Conservation (phyloP, 1,140 invertebrate species). For the Anthonomus grandis region DNA sequence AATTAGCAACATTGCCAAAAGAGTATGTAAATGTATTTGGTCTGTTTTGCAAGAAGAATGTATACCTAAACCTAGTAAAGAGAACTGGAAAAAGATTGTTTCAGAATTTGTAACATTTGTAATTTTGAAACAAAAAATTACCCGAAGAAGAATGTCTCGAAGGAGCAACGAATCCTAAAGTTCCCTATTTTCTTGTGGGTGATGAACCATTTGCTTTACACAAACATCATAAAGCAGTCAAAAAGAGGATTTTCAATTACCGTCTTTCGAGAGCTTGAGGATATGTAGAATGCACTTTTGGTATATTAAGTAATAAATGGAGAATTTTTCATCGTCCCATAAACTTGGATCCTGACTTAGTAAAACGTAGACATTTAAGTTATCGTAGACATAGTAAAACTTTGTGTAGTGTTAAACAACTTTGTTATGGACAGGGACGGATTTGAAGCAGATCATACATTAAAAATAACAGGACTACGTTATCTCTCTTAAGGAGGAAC, state of each 20-base stretch:
- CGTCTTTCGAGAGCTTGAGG: constrained; percentile 40
- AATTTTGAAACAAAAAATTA: constrained; percentile 2
- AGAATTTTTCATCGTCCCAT: constrained; percentile 40
- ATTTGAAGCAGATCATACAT: too few relatives aligned
- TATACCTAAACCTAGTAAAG: neutral
- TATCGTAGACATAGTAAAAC: constrained; percentile 35
- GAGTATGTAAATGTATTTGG: neutral
- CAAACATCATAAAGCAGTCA: constrained; percentile 13
- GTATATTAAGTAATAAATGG: constrained; percentile 41
- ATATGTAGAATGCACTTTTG: constrained; percentile 38
- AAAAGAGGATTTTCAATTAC: constrained; percentile 29
- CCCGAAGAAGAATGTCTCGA: constrained; percentile 1
- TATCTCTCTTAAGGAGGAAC: too few relatives aligned
- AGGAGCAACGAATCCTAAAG: neutral
- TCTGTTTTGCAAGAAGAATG: neutral
- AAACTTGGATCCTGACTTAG: constrained; percentile 32
- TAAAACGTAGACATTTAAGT: too few relatives aligned
- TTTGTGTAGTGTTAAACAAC: constrained; percentile 42
- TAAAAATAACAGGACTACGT: too few relatives aligned
- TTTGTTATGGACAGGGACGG: constrained; percentile 39
- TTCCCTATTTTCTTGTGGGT: constrained; percentile 1
- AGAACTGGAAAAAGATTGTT: neutral
- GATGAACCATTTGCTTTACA: constrained; percentile 5
- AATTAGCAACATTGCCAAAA: neutral
- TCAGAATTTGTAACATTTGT: too few relatives aligned